Evolutionary conservation across 2,797 vertebrate species (phyloP), one percentile per base, ranked within the genome.

Genomic region (Trachops cirrhosus): DNA sequence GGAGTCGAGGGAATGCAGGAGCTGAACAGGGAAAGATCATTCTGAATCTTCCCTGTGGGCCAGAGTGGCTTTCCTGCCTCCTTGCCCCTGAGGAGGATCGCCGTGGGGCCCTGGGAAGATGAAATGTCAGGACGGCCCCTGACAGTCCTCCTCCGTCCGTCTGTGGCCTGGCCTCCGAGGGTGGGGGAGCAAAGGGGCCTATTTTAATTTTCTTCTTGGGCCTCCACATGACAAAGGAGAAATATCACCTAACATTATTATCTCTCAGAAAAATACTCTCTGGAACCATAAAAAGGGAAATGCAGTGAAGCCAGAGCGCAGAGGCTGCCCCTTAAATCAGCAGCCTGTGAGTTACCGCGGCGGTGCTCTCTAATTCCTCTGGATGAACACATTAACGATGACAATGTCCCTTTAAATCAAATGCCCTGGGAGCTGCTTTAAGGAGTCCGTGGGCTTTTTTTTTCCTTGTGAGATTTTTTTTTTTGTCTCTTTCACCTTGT

Each of bases 321-420:
- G 34, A 86, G 86, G 80, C 95, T 80, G 89, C 96, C 96, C 94
- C 96, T 96, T 97, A 96, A 96, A 97, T 97, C 97, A 94, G 74
- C 75, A 91, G 96, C 93, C 95, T 93, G 97, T 97, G 95, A 97
- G 97, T 97, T 94, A 94, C 19, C 68, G 3, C 16, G 21, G 95
- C 82, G 59, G 85, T 11, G 2, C 97, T 94, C 94, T 96, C 96
- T 97, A 97, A 96, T 95, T 98, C 89, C 88, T 96, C 93, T 34
- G 93, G n/a, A 97, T 92, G 92, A 29, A 91, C 95, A 96, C 95
- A 94, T 97, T 98, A 95, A 94, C 94, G 97, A 92, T 97, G 97
- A 87, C 86, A 78, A 16, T 19, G 26, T 94, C 96, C 91, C 88
- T 97, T 98, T 98, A 95, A 95, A 98, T 98, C 97, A 90, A 89